Evolutionary conservation across 2,113 vertebrate species (phyloP).

Genomic region (Psammodynastes pulverulentus): DNA sequence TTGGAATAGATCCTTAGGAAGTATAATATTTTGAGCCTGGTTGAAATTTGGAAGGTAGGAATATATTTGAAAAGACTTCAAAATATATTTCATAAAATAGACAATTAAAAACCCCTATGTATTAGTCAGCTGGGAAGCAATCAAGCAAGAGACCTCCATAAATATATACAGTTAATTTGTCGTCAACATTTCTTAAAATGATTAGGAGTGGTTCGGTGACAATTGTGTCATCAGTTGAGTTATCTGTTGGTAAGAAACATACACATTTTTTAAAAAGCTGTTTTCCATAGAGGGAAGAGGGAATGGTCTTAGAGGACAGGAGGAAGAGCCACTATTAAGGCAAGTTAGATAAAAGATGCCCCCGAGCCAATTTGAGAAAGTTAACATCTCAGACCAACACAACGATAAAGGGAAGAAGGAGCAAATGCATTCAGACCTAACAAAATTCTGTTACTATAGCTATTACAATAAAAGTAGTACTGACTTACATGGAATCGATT

Average conservation of each 20-base stretch:
- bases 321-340: not conserved
- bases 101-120: not conserved
- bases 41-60: not conserved
- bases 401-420: not conserved
- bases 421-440: not conserved
- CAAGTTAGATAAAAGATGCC: not conserved
- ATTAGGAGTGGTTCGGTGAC: not conserved
- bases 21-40: not conserved
- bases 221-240: not conserved
- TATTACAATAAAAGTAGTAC: not conserved
- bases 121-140: not conserved
- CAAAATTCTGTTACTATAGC: not conserved
- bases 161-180: not conserved
- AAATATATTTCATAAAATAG: not conserved
- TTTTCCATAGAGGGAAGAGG: not conserved
- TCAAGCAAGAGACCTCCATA: not conserved
- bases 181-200: not conserved
- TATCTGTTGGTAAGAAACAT: not conserved
- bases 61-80: not conserved
- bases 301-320: not conserved
- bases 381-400: not conserved
- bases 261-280: not conserved
- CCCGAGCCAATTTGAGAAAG: not conserved
- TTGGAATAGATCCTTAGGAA: not conserved
- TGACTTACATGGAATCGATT: not conserved